These are phyloP conservation scores for Epinotia nisella DNA, from an alignment of 2,888 invertebrate genomes.

Conservation along the genomic window DNA sequence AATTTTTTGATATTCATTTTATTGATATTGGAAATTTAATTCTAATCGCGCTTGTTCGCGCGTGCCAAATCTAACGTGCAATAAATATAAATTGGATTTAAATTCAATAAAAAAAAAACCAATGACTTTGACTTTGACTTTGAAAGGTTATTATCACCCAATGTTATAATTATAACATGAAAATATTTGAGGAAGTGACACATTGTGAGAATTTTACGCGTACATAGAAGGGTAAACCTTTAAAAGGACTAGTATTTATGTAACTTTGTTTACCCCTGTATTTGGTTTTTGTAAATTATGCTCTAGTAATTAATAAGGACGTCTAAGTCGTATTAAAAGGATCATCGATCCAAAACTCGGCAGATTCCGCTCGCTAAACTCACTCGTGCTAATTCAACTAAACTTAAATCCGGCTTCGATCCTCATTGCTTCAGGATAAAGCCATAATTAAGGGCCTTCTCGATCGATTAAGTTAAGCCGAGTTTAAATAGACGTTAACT, in stretches of 20 bases:
- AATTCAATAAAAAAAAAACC: too few relatives aligned
- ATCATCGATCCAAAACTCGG: constrained; percentile 25
- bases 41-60: too few relatives aligned
- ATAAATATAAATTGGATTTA: too few relatives aligned
- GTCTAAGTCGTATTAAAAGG: constrained; percentile 20
- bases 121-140: too few relatives aligned
- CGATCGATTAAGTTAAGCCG: constrained; percentile 84
- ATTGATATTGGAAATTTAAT: too few relatives aligned
- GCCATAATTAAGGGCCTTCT: constrained; percentile 84
- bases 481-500: constrained; percentile 85
- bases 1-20: too few relatives aligned
- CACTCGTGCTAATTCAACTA: constrained; percentile 63
- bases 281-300: constrained; percentile 1
- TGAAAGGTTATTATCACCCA: too few relatives aligned
- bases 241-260: background rate
- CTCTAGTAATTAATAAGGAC: constrained; percentile 16
- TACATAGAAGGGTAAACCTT: background rate
- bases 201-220: too few relatives aligned
- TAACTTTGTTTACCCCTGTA: background rate
- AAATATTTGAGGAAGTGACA: too few relatives aligned
- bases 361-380: constrained; percentile 27
- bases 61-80: too few relatives aligned
- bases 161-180: too few relatives aligned
- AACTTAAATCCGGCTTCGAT: constrained; percentile 76
- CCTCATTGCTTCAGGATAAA: constrained; percentile 78